phyloP scores from a whole-genome alignment of 2,888 invertebrate genomes.

The Lapara coniferarum region DNA sequence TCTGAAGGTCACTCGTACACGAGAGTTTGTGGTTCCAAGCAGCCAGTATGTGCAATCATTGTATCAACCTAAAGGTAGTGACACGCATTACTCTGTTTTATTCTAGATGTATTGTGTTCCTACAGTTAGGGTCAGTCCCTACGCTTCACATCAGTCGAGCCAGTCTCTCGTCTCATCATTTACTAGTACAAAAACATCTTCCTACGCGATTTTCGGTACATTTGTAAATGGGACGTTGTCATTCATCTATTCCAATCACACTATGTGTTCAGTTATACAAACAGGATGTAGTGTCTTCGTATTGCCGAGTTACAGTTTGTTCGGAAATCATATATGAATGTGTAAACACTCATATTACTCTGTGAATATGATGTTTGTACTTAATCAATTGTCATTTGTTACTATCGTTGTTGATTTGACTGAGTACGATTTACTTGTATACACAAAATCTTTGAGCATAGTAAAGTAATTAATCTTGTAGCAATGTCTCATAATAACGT shows the following conservation, averaged over 20 bases:
- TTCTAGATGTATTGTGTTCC: too few species aligned
- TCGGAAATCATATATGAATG: slow-evolving; percentile 29
- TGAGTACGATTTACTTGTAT: not conserved
- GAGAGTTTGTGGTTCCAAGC: too few species aligned
- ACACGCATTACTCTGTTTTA: too few species aligned
- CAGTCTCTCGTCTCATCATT: too few species aligned
- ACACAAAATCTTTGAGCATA: too few species aligned
- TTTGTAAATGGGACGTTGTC: slow-evolving; percentile 27
- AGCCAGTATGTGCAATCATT: too few species aligned
- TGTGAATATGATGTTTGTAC: slow-evolving; percentile 17
- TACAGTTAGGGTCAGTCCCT: too few species aligned
- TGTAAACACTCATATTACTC: slow-evolving; percentile 22
- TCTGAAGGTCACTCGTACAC: too few species aligned
- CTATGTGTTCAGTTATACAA: slow-evolving; percentile 35
- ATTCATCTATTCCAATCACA: slow-evolving; percentile 36
- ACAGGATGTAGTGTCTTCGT: slow-evolving; percentile 36
- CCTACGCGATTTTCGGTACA: slow-evolving; percentile 20
- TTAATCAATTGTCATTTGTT: not conserved
- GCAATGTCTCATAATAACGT: too few species aligned
- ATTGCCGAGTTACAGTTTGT: slow-evolving; percentile 33
- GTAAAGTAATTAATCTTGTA: too few species aligned
- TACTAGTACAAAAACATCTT: not conserved
- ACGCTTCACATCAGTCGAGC: too few species aligned
- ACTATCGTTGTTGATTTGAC: not conserved
- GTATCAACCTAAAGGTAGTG: too few species aligned